Percentiles rank a stretch among this genome's conserved stretches.
These are phyloP conservation scores for Hycleus cichorii DNA, from an alignment of 1,140 invertebrate species.

Conservation along the genomic window DNA sequence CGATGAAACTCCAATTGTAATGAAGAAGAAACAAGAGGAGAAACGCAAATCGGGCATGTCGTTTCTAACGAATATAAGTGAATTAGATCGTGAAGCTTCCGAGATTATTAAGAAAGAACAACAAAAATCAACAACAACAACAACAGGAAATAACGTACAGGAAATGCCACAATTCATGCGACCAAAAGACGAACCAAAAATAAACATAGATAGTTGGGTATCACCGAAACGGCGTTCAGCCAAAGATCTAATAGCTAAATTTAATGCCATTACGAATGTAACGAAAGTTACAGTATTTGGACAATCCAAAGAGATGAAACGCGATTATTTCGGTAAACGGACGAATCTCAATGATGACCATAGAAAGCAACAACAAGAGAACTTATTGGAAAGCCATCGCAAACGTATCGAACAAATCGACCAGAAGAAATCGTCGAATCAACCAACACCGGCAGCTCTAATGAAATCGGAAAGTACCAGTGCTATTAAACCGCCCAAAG, in stretches of 20 bases:
- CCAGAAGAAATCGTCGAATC: constrained; percentile 17
- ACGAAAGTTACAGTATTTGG: constrained; percentile 47
- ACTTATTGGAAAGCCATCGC: constrained; percentile 25
- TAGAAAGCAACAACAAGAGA: constrained; percentile 28
- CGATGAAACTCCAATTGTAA: constrained; percentile 42
- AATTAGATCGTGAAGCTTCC: constrained; percentile 68
- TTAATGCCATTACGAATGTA: constrained; percentile 54
- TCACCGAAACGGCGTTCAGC: constrained; percentile 43
- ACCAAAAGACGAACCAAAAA: constrained; percentile 29
- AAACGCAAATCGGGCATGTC: constrained; percentile 56
- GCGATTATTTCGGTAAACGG: constrained; percentile 30
- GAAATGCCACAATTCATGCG: constrained; percentile 39
- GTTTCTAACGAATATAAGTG: constrained; percentile 70
- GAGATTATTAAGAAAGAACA: constrained; percentile 56
- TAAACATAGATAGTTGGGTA: constrained; percentile 36
- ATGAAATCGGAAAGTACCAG: constrained; percentile 36
- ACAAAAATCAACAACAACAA: constrained; percentile 16
- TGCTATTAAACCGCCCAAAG: constrained; percentile 23
- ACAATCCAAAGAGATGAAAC: constrained; percentile 27
- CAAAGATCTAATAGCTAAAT: constrained; percentile 54
- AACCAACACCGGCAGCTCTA: constrained; percentile 20
- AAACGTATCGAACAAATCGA: constrained; percentile 32
- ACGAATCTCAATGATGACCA: constrained; percentile 22
- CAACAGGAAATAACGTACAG: constrained; percentile 26
- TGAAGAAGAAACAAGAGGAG: constrained; percentile 37